Evolutionary conservation across 2,113 vertebrate species (phyloP).

Genomic region (Shinisaurus crocodilurus): DNA sequence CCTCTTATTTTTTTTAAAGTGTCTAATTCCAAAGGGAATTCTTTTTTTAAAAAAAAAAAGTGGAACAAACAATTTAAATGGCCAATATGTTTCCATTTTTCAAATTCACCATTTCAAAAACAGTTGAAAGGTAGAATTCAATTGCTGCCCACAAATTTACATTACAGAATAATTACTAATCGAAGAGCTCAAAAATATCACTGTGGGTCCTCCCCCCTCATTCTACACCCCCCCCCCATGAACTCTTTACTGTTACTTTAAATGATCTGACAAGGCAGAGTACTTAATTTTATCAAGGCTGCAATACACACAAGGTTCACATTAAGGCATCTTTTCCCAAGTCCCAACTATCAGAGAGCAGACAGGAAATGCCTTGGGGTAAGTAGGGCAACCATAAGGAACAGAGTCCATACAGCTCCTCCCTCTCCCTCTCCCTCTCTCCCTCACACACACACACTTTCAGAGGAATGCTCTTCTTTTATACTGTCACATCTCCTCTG

Average conservation of each 20-base stretch:
- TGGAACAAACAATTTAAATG: neutral
- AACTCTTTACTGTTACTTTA: neutral
- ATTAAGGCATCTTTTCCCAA: neutral
- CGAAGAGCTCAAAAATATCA: neutral
- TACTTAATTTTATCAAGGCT: slow-evolving; percentile 12
- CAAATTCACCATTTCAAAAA: neutral
- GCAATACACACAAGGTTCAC: neutral
- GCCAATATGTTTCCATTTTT: neutral
- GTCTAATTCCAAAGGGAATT: neutral
- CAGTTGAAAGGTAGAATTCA: neutral
- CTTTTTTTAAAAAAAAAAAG: neutral
- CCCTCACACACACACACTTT: neutral
- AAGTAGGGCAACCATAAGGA: neutral
- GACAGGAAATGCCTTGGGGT: neutral
- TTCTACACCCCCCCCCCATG: too few species aligned
- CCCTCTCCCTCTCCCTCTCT: neutral
- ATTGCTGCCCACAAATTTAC: neutral
- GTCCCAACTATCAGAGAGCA: slow-evolving; percentile 1
- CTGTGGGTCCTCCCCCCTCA: neutral
- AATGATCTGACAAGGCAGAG: neutral
- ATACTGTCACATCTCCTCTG: neutral
- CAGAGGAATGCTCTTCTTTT: neutral
- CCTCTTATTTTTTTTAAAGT: neutral
- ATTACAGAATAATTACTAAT: neutral
- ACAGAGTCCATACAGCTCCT: neutral